Evolutionary conservation across 2,888 invertebrate genomes (phyloP).

Genomic region (Ophioninae sp.): DNA sequence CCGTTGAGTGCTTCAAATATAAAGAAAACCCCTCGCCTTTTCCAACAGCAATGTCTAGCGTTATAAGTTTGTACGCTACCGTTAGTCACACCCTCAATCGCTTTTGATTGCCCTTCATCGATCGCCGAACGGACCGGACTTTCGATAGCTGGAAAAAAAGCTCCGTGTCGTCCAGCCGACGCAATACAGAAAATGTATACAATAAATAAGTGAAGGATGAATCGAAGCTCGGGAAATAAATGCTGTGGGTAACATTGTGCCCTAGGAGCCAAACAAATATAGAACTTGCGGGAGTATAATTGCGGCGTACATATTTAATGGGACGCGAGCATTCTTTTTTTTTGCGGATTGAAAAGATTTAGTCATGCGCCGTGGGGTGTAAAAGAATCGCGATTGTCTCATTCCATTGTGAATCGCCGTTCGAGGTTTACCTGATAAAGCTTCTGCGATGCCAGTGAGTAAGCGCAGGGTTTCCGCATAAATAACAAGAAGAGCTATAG

Average conservation of each 20-base stretch:
- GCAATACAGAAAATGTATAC: background rate
- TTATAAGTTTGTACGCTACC: background rate
- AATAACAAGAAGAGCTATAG: background rate
- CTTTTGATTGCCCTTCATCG: background rate
- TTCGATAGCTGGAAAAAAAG: background rate
- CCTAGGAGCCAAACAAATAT: background rate
- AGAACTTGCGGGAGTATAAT: background rate
- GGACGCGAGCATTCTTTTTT: background rate
- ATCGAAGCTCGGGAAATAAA: background rate
- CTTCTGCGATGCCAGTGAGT: constrained; percentile 29
- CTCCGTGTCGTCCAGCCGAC: background rate
- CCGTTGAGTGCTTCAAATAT: background rate
- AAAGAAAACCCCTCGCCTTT: background rate
- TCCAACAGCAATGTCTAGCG: background rate
- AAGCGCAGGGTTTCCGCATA: too few relatives aligned
- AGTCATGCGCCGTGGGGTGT: constrained; percentile 14
- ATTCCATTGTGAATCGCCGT: too few relatives aligned
- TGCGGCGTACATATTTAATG: constrained; percentile 13
- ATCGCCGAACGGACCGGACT: background rate
- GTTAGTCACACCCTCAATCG: background rate
- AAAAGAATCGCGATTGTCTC: background rate
- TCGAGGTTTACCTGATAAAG: background rate
- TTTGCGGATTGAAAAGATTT: background rate
- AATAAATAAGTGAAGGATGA: background rate
- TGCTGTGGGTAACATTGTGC: background rate